phyloP scores from a whole-genome alignment of 2,888 invertebrate species.

The Onthophagus sagittarius region DNA sequence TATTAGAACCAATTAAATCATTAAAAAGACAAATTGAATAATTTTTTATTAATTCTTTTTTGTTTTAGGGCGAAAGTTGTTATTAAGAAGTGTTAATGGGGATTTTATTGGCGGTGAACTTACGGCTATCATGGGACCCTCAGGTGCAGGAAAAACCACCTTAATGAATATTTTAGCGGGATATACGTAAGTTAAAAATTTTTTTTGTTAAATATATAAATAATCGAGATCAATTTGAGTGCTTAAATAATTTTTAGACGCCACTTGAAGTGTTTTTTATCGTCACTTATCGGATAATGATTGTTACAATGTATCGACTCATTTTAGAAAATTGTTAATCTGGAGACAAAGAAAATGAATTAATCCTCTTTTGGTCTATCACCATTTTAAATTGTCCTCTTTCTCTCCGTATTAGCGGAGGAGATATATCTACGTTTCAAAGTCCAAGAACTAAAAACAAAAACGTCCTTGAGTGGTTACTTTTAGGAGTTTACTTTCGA shows the following conservation, averaged over 20 bases:
- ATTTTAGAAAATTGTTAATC: neutral
- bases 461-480: neutral
- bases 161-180: slow-evolving; percentile 87
- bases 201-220: neutral
- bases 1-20: neutral
- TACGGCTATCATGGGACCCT: slow-evolving; percentile 85
- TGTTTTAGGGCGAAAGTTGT: slow-evolving; percentile 46
- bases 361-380: neutral
- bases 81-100: slow-evolving; percentile 54
- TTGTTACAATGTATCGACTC: neutral
- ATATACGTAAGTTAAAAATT: slow-evolving; percentile 68
- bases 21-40: neutral
- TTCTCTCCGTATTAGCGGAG: neutral
- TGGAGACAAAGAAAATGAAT: neutral
- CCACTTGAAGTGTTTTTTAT: neutral
- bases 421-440: neutral
- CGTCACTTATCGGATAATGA: neutral
- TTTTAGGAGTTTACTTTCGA: neutral
- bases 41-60: neutral
- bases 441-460: neutral
- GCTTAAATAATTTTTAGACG: neutral
- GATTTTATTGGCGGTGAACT: slow-evolving; percentile 71
- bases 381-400: no score
- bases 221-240: neutral
- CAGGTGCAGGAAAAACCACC: slow-evolving; percentile 85